These are phyloP conservation scores for Eriosoma lanigerum DNA, from an alignment of 1,140 invertebrate genomes.

Conservation along the genomic window DNA sequence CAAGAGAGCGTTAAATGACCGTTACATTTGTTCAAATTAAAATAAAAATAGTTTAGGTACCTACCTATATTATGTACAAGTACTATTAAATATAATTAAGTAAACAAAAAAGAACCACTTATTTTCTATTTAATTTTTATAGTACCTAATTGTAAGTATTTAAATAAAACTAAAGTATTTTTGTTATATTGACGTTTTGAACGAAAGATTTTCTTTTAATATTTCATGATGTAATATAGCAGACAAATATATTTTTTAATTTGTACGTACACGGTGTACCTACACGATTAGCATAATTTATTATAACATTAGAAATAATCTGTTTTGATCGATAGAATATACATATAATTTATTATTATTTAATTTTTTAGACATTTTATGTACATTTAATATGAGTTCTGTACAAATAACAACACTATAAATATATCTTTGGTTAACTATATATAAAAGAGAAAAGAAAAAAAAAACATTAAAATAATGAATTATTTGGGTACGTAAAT, in stretches of 20 bases:
- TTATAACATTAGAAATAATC: background rate
- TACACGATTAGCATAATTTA: no score
- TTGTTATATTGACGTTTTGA: background rate
- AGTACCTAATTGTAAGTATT: background rate
- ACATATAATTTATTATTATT: no score
- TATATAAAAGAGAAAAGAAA: constrained; percentile 11
- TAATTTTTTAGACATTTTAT: no score
- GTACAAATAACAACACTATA: constrained; percentile 44
- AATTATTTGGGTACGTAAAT: background rate
- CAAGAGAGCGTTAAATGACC: constrained; percentile 35
- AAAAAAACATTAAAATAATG: no score
- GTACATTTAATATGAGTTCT: background rate
- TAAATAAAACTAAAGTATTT: background rate
- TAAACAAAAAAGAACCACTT: background rate
- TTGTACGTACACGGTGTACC: background rate
- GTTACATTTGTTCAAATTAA: background rate
- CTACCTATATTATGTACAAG: background rate
- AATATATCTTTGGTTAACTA: constrained; percentile 42
- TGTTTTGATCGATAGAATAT: background rate
- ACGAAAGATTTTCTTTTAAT: background rate
- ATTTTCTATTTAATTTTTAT: background rate
- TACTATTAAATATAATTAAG: background rate
- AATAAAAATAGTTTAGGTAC: background rate
- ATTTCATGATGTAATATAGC: background rate
- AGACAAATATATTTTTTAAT: background rate